Evolutionary conservation across 2,888 invertebrate genomes (phyloP).

Genomic region (Tetropium fuscum): DNA sequence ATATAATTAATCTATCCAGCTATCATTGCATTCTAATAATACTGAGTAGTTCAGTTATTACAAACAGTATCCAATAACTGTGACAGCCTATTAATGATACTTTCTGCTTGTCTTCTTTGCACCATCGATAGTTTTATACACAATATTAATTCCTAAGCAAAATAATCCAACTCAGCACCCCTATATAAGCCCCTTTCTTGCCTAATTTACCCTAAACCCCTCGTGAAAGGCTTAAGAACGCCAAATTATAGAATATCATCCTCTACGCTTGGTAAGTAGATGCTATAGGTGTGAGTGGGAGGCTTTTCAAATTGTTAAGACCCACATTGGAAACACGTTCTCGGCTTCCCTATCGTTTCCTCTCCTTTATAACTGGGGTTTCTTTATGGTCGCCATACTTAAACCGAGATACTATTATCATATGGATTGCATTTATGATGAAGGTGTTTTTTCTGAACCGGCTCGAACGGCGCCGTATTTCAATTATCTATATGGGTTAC

Average conservation of each 20-base stretch:
- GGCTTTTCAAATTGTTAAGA: conserved; percentile 14
- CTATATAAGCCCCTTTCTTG: conserved; percentile 17
- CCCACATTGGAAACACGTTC: conserved; percentile 15
- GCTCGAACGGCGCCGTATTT: neutral
- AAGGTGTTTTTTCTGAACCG: neutral
- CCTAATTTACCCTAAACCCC: conserved; percentile 24
- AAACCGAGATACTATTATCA: neutral
- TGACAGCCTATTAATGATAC: no score
- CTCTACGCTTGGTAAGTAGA: conserved; percentile 3
- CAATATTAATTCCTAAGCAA: conserved; percentile 17
- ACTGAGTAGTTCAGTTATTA: no score
- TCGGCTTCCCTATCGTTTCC: neutral
- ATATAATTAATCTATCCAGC: no score
- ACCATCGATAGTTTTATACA: conserved; percentile 6
- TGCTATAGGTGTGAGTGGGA: conserved; percentile 17
- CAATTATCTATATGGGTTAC: no score
- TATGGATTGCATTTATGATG: conserved; percentile 1
- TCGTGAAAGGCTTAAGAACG: conserved; percentile 20
- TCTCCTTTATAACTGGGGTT: neutral
- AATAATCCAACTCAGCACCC: conserved; percentile 23
- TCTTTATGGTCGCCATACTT: conserved; percentile 3
- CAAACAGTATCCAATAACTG: no score
- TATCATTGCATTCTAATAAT: no score
- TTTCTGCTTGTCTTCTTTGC: no score
- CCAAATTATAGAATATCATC: conserved; percentile 25